Conservation (phyloP, 1,140 invertebrate species). For the Arctopsyche grandis region DNA sequence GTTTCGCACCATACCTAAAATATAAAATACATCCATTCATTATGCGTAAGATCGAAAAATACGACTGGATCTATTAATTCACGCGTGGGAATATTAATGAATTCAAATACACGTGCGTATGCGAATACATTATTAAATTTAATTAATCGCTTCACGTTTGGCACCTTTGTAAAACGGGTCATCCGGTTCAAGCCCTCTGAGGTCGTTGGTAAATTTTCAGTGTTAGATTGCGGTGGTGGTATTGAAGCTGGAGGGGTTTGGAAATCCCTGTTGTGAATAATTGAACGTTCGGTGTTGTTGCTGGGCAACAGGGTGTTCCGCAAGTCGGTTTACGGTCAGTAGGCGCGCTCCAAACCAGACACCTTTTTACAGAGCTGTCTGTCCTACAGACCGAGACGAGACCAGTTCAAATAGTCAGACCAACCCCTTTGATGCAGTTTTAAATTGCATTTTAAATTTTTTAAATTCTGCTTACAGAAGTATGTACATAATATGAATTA, state of each 20-base stretch:
- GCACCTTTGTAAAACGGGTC: constrained; percentile 18
- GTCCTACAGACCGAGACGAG: constrained; percentile 10
- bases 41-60: too few species aligned
- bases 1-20: not conserved
- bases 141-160: constrained; percentile 7
- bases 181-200: constrained; percentile 2
- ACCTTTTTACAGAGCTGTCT: not conserved
- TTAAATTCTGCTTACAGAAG: too few species aligned
- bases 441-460: too few species aligned
- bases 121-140: not conserved
- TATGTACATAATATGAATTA: too few species aligned
- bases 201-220: constrained; percentile 9
- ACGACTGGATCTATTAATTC: too few species aligned
- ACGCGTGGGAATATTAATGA: too few species aligned
- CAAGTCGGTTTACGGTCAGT: constrained; percentile 19
- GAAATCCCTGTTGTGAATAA: constrained; percentile 19
- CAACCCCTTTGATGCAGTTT: too few species aligned
- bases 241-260: not conserved
- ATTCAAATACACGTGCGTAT: too few species aligned
- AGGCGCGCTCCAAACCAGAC: constrained; percentile 1
- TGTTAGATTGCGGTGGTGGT: not conserved
- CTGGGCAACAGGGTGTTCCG: constrained; percentile 4
- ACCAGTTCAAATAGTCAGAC: not conserved
- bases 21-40: too few species aligned
- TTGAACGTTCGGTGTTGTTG: not conserved